Evolutionary conservation across 2,797 vertebrate genomes (phyloP).

Genomic region (Buceros bicornis): DNA sequence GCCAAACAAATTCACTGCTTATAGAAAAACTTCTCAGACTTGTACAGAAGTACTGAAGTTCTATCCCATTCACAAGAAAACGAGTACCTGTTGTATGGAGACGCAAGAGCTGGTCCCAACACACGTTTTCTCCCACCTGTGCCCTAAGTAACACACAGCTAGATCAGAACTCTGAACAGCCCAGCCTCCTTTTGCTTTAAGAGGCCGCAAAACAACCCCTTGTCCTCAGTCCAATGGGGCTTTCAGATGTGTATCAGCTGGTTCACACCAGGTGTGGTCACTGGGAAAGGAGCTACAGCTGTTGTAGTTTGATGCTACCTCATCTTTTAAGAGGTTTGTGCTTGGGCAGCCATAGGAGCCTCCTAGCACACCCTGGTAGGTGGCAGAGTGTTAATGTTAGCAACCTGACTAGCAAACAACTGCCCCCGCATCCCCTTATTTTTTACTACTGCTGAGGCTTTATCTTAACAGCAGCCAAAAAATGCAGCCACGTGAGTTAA

Average conservation of each 20-base stretch:
- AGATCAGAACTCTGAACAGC: not conserved
- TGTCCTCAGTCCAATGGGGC: not conserved
- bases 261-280: not conserved
- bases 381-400: not conserved
- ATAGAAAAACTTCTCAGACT: not conserved
- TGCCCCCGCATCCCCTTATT: not conserved
- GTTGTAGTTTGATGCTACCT: not conserved
- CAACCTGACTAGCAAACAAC: not conserved
- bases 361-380: accelerated
- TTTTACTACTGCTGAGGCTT: not conserved
- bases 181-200: not conserved
- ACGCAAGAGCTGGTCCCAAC: not conserved
- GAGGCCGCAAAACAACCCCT: not conserved
- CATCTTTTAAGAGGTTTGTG: not conserved
- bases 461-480: not conserved
- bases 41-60: not conserved
- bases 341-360: not conserved
- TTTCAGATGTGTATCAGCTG: accelerated
- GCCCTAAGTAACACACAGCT: not conserved
- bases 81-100: not conserved
- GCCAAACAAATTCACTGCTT: not conserved
- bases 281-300: not conserved
- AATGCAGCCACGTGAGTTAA: accelerated
- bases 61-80: not conserved
- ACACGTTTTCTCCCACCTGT: not conserved